These are phyloP conservation scores for Gallinago undulata DNA, from an alignment of 2,113 vertebrate species.

Conservation along the genomic window DNA sequence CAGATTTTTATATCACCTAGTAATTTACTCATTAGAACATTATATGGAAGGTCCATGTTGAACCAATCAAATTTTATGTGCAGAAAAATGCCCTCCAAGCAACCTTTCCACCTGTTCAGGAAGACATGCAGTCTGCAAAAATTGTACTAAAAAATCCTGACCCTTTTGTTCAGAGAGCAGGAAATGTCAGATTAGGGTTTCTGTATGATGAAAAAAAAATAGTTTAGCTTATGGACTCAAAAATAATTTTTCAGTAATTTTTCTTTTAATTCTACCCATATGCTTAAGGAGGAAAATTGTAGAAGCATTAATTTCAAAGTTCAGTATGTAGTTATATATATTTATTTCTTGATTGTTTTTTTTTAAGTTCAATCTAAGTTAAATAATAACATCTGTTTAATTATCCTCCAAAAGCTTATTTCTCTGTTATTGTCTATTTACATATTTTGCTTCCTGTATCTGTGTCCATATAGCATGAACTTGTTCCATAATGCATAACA, in stretches of 20 bases:
- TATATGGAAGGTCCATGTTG: background rate
- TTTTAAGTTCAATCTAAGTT: background rate
- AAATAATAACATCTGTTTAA: background rate
- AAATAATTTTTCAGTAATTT: background rate
- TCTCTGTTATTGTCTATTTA: background rate
- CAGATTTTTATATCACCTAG: background rate
- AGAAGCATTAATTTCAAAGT: background rate
- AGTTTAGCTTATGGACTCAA: background rate
- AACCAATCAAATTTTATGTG: conserved; percentile 3
- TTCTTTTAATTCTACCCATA: background rate
- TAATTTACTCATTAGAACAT: conserved; percentile 28
- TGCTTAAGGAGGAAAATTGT: background rate
- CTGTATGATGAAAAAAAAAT: background rate
- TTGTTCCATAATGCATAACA: background rate
- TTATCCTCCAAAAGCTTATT: background rate
- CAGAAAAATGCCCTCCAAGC: background rate
- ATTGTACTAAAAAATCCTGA: background rate
- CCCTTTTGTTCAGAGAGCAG: background rate
- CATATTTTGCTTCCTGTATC: background rate
- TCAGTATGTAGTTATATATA: background rate
- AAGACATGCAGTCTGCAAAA: background rate
- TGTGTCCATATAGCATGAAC: background rate
- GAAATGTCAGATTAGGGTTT: background rate
- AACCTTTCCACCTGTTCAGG: background rate
- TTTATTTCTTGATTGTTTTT: background rate